Evolutionary conservation across 2,113 vertebrate species (phyloP), one percentile per base, ranked within the genome.

Genomic region (Nannospalax galili): DNA sequence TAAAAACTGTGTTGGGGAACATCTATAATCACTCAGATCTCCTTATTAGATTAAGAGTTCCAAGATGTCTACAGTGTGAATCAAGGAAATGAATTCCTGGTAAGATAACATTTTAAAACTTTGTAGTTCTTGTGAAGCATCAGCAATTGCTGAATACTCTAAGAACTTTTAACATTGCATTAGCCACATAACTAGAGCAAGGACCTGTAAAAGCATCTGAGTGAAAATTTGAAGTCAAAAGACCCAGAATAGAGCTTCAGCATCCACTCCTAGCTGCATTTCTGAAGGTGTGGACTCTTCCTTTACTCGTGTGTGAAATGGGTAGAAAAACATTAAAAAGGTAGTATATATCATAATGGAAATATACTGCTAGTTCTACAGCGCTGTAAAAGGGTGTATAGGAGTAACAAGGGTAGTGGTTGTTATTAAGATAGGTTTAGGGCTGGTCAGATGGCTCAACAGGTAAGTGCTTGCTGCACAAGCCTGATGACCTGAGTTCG

Each of bases 21-120:
- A 22, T 67, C 30, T 78, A 0, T 52, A 62, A 82, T 92, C 75
- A 85, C 9, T 72, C 37, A 73, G 0, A 88, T n/a, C 17, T 75
- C 35, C 60, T 93, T 90, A 73, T 88, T 89, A 88, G 37, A 42
- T 12, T 82, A 92, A 28, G 48, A 90, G 22, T 80, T 96, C 52
- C 37, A 91, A 35, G 87, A 91, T 56, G 32, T 77, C 12, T 3
- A 92, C 35, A 14, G 45, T 1, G 42, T 92, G 52, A 89, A 90
- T 78, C 5, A 89, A 85, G 74, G 72, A 87, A 84, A 78, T 20
- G 69, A 91, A 93, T 73, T 60, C 2, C 37, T 10, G 11, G 84
- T 70, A 52, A 94, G 86, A 32, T 90, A 95, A 84, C 7, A 62
- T 64, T 79, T 62, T 60, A 22, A 73, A 86, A 19, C 40, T 69